A percentile compares a stretch with the other conserved stretches of the same genome.
These are phyloP conservation scores for Callyntrura guangdongensis DNA, from an alignment of 2,888 invertebrate genomes.

Conservation along the genomic window DNA sequence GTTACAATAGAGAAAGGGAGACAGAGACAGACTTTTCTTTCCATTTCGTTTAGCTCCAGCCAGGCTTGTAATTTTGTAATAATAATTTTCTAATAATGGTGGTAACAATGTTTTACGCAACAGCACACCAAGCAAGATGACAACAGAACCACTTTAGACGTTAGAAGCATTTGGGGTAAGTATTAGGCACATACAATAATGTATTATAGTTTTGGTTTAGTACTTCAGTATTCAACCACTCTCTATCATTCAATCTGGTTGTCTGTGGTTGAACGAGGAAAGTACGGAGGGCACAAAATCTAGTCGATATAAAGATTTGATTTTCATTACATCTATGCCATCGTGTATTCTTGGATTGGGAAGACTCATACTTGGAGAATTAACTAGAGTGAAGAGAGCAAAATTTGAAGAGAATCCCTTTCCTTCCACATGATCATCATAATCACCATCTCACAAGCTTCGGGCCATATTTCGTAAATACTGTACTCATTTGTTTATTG, in stretches of 20 bases:
- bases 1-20: too few relatives aligned
- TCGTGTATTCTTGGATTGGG: not conserved
- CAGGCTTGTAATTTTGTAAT: conserved; percentile 48
- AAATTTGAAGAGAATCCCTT: not conserved
- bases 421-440: not conserved
- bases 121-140: conserved; percentile 31
- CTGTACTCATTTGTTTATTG: conserved; percentile 61
- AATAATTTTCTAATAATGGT: conserved; percentile 35
- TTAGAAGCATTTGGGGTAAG: too few relatives aligned
- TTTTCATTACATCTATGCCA: not conserved
- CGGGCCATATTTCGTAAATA: conserved; percentile 40
- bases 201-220: not conserved
- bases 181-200: too few relatives aligned
- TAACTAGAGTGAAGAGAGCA: not conserved
- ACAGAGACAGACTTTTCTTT: not conserved
- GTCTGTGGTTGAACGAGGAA: not conserved
- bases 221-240: not conserved
- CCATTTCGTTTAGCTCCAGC: conserved; percentile 17
- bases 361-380: not conserved
- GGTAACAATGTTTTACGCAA: conserved; percentile 48
- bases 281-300: not conserved
- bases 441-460: not conserved
- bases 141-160: not conserved
- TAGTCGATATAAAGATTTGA: not conserved
- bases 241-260: not conserved